phyloP scores from a whole-genome alignment of 2,113 vertebrate species.

The Callithrix jacchus region DNA sequence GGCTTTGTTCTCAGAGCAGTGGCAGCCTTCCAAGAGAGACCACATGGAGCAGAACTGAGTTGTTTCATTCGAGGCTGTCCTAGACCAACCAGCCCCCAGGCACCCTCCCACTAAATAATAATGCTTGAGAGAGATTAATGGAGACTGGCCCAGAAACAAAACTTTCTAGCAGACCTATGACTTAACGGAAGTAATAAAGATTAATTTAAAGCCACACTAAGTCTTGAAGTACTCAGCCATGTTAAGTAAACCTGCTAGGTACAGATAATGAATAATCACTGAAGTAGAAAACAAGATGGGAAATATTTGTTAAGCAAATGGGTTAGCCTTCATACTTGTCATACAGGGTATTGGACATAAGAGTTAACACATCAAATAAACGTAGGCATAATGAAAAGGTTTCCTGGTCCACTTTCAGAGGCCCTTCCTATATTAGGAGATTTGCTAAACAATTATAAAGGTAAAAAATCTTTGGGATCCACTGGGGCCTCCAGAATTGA shows the following conservation, averaged over 20 bases:
- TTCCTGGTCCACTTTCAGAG: background rate
- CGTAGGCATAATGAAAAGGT: background rate
- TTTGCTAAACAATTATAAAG: conserved; percentile 6
- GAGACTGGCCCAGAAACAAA: background rate
- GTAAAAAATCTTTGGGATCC: background rate
- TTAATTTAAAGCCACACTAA: background rate
- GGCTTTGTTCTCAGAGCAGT: background rate
- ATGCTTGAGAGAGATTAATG: background rate
- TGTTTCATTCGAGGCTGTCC: background rate
- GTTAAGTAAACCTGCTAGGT: background rate
- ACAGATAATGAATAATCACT: background rate
- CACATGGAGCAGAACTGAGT: background rate
- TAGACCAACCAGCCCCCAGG: background rate
- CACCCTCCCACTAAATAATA: background rate
- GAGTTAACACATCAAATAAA: background rate
- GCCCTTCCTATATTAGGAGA: background rate
- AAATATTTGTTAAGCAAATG: background rate
- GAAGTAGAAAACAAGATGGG: background rate
- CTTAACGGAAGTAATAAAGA: background rate
- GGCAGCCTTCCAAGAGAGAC: background rate
- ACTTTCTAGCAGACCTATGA: background rate
- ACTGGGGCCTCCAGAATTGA: background rate
- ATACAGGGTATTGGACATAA: background rate
- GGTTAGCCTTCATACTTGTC: background rate
- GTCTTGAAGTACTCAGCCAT: background rate